phyloP scores from a whole-genome alignment of 2,113 vertebrate genomes.

The Kryptolebias marmoratus region DNA sequence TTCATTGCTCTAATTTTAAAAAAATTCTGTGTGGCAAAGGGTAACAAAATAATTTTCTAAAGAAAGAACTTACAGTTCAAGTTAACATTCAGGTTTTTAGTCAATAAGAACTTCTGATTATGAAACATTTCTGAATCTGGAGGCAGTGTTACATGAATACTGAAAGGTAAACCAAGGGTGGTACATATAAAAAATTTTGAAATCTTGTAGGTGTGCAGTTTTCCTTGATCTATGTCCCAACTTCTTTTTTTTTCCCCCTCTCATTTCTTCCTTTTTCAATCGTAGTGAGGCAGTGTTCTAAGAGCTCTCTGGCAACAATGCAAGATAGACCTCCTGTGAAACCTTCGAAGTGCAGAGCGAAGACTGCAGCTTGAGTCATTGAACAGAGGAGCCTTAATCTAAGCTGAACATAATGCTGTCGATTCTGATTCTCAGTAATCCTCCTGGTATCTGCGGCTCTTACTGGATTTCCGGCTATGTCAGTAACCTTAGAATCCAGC shows the following conservation, averaged over 20 bases:
- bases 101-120: constrained; percentile 45
- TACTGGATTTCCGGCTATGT: constrained; percentile 33
- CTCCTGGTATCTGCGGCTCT: constrained; percentile 27
- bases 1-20: neutral
- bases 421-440: constrained; percentile 44
- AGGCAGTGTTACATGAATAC: constrained; percentile 39
- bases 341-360: constrained; percentile 20
- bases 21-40: neutral
- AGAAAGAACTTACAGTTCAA: constrained; percentile 9
- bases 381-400: constrained; percentile 36
- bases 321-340: constrained; percentile 36
- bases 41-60: constrained; percentile 13
- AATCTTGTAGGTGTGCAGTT: constrained; percentile 44
- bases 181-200: constrained; percentile 33
- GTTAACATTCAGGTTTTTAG: constrained; percentile 27
- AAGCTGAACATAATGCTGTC: constrained; percentile 37
- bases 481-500: constrained; percentile 31
- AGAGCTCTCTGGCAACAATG: constrained; percentile 39
- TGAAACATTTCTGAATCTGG: constrained; percentile 38
- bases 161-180: constrained; percentile 37
- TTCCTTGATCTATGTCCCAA: constrained; percentile 44
- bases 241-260: constrained; percentile 2
- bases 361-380: constrained; percentile 43
- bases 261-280: constrained; percentile 29
- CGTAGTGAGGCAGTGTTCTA: constrained; percentile 32